phyloP scores from a whole-genome alignment of 30 jellyfish, hydroid and myxozoan species.

The Hydractinia echinata region DNA sequence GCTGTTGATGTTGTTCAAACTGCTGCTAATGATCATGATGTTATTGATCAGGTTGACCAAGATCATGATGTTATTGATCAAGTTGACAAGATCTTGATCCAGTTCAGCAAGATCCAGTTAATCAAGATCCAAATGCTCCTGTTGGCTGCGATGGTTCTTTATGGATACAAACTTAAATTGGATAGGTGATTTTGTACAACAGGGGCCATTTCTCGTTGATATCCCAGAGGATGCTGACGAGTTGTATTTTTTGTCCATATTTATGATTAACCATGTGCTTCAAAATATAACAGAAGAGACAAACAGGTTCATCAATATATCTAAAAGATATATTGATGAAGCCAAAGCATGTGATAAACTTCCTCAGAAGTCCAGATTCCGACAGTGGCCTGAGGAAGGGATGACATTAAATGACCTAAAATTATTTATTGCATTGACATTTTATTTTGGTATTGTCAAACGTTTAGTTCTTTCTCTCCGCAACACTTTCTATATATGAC shows the following conservation, averaged over 20 bases:
- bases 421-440: background rate
- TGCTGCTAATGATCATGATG: no score
- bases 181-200: constrained; percentile 11
- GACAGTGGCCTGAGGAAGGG: constrained; percentile 6
- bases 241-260: background rate
- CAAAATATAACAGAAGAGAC: background rate
- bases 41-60: no score
- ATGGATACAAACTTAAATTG: constrained; percentile 7
- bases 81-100: no score
- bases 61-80: no score
- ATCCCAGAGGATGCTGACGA: constrained; percentile 4
- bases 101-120: no score
- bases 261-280: background rate
- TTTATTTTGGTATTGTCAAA: background rate
- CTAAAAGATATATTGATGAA: background rate
- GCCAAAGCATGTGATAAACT: background rate
- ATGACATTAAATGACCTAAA: background rate
- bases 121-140: no score
- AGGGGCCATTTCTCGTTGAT: background rate
- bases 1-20: no score
- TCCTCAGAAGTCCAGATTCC: constrained; percentile 13
- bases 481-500: no score
- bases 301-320: no score
- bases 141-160: background rate
- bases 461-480: no score